These are phyloP conservation scores for Sula dactylatra DNA, from an alignment of 2,113 vertebrate species.

Conservation along the genomic window DNA sequence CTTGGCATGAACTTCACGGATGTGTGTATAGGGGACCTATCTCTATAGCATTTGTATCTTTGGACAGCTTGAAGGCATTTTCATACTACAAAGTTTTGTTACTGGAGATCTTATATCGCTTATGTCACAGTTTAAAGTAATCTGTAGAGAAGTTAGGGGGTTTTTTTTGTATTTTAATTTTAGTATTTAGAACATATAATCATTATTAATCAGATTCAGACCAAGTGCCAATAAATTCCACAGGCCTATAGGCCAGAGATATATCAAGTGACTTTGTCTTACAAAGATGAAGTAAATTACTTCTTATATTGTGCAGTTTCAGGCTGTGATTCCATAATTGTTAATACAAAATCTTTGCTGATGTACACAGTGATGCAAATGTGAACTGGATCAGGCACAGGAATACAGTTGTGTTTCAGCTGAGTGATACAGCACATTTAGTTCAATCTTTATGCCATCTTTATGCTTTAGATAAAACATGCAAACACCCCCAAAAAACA, in stretches of 20 bases:
- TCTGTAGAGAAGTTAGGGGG: neutral
- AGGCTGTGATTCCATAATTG: neutral
- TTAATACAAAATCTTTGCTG: neutral
- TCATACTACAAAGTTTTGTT: neutral
- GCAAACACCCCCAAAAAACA: neutral
- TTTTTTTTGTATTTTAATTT: neutral
- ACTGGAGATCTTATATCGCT: neutral
- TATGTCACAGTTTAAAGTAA: neutral
- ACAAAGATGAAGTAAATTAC: neutral
- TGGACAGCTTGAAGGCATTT: neutral
- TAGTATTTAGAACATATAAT: neutral
- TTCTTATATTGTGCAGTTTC: neutral
- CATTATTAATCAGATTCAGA: neutral
- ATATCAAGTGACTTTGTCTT: neutral
- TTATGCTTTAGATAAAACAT: neutral
- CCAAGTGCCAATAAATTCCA: neutral
- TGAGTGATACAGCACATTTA: neutral
- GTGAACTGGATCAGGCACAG: neutral
- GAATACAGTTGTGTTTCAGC: neutral
- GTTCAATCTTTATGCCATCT: neutral
- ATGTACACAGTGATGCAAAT: neutral
- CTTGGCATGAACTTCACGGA: neutral
- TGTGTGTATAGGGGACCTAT: neutral
- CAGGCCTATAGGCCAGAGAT: neutral
- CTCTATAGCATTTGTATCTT: neutral